A percentile compares a stretch with the other conserved stretches of the same genome.
These are phyloP conservation scores for Ophthalmolycus amberensis DNA, from an alignment of 2,113 vertebrate species.

Conservation along the genomic window DNA sequence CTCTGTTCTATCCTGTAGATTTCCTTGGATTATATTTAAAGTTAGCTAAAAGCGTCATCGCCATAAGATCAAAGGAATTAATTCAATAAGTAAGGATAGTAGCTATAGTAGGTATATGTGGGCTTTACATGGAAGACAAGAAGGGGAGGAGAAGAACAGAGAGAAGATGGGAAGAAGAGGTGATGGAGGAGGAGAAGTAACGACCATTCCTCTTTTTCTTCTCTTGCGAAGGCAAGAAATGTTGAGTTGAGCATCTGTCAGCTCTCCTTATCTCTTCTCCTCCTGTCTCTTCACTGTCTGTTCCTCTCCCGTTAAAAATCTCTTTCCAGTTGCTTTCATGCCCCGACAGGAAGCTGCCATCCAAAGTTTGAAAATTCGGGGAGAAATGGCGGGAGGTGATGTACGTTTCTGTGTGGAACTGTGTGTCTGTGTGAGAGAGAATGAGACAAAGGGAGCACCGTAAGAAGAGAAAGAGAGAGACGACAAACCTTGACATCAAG, in stretches of 20 bases:
- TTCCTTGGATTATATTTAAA: slow-evolving; percentile 31
- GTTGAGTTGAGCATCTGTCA: slow-evolving; percentile 70
- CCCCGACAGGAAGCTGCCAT: slow-evolving; percentile 67
- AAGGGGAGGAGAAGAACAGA: slow-evolving; percentile 40
- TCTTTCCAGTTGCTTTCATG: slow-evolving; percentile 58
- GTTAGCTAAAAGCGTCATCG: slow-evolving; percentile 33
- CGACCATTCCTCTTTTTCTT: slow-evolving; percentile 46
- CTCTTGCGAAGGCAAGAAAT: slow-evolving; percentile 52
- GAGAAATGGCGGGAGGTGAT: slow-evolving; percentile 42
- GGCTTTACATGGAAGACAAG: slow-evolving; percentile 44
- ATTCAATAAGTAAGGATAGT: slow-evolving; percentile 3
- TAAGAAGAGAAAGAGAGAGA: background rate
- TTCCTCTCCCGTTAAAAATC: slow-evolving; percentile 56
- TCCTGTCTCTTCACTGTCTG: slow-evolving; percentile 46
- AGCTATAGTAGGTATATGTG: slow-evolving; percentile 11
- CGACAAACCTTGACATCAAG: slow-evolving; percentile 40
- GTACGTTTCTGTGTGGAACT: slow-evolving; percentile 17
- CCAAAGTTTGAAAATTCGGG: slow-evolving; percentile 68
- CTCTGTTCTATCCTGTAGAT: slow-evolving; percentile 4
- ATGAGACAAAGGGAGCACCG: slow-evolving; percentile 13
- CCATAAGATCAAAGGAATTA: slow-evolving; percentile 43
- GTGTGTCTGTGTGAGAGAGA: slow-evolving; percentile 1
- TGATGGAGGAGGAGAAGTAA: slow-evolving; percentile 44
- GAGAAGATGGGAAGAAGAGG: slow-evolving; percentile 32
- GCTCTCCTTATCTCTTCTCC: slow-evolving; percentile 56